Percentiles rank a stretch among this genome's conserved stretches.
These are phyloP conservation scores for Lissocephala sabroskyi DNA, from an alignment of 2,888 invertebrate species.

Conservation along the genomic window DNA sequence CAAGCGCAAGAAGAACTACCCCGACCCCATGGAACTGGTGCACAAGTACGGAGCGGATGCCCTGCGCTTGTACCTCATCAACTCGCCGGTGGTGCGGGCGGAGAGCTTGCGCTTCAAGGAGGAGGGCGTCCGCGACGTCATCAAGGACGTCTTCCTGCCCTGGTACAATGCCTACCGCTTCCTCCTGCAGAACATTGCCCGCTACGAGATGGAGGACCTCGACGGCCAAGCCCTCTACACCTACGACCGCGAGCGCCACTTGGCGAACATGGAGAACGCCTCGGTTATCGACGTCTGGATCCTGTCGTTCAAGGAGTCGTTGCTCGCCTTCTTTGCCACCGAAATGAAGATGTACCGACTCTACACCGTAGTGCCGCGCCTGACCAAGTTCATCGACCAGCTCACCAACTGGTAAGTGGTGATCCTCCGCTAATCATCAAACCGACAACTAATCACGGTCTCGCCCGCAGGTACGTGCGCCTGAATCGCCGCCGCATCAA, in stretches of 20 bases:
- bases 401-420: conserved; percentile 89
- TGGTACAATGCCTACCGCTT: conserved; percentile 97
- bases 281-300: conserved; percentile 97
- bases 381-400: conserved; percentile 97
- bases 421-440: background rate
- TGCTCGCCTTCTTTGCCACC: conserved; percentile 87
- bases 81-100: conserved; percentile 97
- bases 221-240: conserved; percentile 72
- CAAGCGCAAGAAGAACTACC: conserved; percentile 98
- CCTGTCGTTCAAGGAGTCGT: conserved; percentile 94
- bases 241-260: conserved; percentile 75
- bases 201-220: conserved; percentile 80
- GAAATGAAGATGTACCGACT: conserved; percentile 97
- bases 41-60: conserved; percentile 98
- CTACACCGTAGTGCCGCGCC: conserved; percentile 93
- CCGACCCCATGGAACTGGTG: conserved; percentile 94
- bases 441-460: background rate
- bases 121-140: conserved; percentile 95
- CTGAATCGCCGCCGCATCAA: conserved; percentile 96
- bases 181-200: conserved; percentile 92
- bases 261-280: conserved; percentile 54
- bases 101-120: conserved; percentile 98
- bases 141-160: conserved; percentile 98
- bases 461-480: conserved; percentile 81
- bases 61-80: conserved; percentile 93